Base-by-base conservation (phyloP, 1,140 invertebrate genomes). In the Acromyrmex charruanus region DNA sequence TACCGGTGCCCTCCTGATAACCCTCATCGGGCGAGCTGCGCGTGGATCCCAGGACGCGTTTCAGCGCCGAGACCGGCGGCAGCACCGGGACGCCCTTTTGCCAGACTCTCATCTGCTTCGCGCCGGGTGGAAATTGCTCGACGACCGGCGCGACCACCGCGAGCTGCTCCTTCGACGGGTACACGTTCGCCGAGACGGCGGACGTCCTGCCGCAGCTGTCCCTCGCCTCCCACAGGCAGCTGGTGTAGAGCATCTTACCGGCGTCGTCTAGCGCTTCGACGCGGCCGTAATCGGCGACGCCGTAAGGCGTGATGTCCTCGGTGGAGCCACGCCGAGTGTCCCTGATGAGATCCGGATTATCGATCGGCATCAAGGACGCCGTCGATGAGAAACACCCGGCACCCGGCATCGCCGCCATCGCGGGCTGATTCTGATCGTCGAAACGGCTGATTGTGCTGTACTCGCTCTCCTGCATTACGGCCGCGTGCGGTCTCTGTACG, bases 1-100 rank as follows among this genome's bases (percentile, higher is more conserved):
- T 98, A 61, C 98, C 98, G 94, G 98, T 98, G 86, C 98, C 98
- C 95, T 99, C 98, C 93, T 98, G 98, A 92, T 98, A 99, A 21
- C 98, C 98, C 94, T 99, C 98, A 92, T 99, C 98, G 21, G 98
- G 97, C 1, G 98, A 98, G 94, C 98, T 98, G 91, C 98, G 96
- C 86, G 97, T 98, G 18, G 95, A 95, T 89, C 97, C 97, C 2
- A 98, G 96, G 14, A 97, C 98, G 72, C 97, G 97, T 93, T 98
- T 98, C 35, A 97, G 96, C 88, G 96, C 98, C 55, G 97, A 97
- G 9, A 98, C 98, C 1, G 98, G 97, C 1, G 98, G 98, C 89
- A 98, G 95, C 10, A 98, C 97, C 61, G 97, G 97, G 61, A 98
- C 97, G 80, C 97, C 97, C 71, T 97, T 97, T 92, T 98, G 97